A percentile compares a stretch with the other conserved stretches of the same genome.
Evolutionary conservation across 2,888 invertebrate genomes (phyloP).

Genomic region (Cistogaster globosa): DNA sequence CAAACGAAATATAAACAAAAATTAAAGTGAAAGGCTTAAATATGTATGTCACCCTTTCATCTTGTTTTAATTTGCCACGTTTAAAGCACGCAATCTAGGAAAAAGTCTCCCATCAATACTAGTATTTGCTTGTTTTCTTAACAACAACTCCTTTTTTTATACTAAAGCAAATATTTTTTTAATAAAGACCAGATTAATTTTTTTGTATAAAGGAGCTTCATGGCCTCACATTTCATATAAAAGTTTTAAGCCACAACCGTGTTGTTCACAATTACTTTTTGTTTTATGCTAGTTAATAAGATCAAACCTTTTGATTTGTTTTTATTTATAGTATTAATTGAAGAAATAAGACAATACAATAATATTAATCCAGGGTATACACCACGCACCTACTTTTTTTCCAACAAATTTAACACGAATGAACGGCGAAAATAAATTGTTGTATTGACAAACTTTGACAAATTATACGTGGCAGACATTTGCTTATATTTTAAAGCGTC

Average conservation of each 20-base stretch:
- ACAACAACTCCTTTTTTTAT: neutral
- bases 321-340: constrained; percentile 17
- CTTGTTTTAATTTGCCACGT: constrained; percentile 38
- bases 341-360: constrained; percentile 18
- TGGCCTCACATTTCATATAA: neutral
- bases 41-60: neutral
- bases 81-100: constrained; percentile 75
- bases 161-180: neutral
- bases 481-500: constrained; percentile 27
- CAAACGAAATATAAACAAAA: neutral
- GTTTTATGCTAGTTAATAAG: neutral
- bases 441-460: constrained; percentile 69
- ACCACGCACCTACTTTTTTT: constrained; percentile 73
- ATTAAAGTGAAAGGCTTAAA: constrained; percentile 20
- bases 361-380: neutral
- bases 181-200: neutral
- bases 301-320: neutral
- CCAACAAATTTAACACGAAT: constrained; percentile 76
- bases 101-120: constrained; percentile 71
- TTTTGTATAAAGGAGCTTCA: neutral
- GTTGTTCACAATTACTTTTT: neutral
- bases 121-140: neutral
- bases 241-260: neutral
- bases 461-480: constrained; percentile 65
- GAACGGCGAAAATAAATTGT: constrained; percentile 63